A percentile compares a stretch with the other conserved stretches of the same genome.
These are phyloP conservation scores for Catonia carolina DNA, from an alignment of 2,888 invertebrate genomes.

Conservation along the genomic window DNA sequence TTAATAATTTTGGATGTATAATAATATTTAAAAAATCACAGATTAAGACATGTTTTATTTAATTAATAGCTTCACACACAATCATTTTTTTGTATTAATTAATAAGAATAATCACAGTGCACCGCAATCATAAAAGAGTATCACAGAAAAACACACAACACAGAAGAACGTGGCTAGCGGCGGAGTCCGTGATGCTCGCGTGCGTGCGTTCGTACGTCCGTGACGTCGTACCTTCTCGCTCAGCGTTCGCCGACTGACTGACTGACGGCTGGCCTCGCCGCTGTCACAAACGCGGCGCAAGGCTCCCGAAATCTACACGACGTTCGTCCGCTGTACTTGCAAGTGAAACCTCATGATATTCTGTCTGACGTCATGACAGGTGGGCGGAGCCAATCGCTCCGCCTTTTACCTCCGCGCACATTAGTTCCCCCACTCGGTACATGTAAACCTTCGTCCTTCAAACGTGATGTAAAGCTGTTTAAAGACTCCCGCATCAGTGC, in stretches of 20 bases:
- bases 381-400: conserved; percentile 30
- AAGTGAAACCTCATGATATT: conserved; percentile 25
- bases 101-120: too few relatives aligned
- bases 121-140: too few relatives aligned
- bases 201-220: conserved; percentile 14
- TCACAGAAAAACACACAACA: too few relatives aligned
- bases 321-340: conserved; percentile 19
- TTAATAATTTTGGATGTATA: too few relatives aligned
- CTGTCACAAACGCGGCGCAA: conserved; percentile 12
- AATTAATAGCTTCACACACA: too few relatives aligned
- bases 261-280: conserved; percentile 12
- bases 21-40: too few relatives aligned
- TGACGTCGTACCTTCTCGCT: conserved; percentile 19
- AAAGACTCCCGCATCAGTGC: conserved; percentile 24
- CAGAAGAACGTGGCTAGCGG: neutral
- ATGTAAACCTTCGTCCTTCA: neutral
- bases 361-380: conserved; percentile 34
- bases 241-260: conserved; percentile 20
- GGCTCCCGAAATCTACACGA: conserved; percentile 25
- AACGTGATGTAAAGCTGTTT: conserved; percentile 10
- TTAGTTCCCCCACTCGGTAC: conserved; percentile 20
- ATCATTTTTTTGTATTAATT: too few relatives aligned
- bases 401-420: conserved; percentile 24
- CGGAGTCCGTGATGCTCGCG: neutral
- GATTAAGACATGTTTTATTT: too few relatives aligned